phyloP scores from a whole-genome alignment of 2,797 vertebrate genomes.

The Argya squamiceps region DNA sequence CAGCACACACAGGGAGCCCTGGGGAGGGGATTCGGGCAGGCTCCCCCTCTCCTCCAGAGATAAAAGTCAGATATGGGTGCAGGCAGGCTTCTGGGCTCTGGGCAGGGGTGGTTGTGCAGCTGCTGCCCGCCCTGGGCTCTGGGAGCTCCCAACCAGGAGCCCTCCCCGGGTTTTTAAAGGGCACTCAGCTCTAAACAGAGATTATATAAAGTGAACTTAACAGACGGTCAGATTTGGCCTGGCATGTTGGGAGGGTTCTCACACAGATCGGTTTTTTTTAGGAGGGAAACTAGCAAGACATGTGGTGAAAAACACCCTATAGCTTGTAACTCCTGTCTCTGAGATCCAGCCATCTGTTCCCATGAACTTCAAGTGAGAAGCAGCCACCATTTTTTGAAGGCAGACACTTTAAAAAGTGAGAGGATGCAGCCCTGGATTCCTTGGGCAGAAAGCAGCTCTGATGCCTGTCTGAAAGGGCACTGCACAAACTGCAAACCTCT shows the following conservation, averaged over 20 bases:
- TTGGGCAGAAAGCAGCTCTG: background rate
- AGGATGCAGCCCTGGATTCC: background rate
- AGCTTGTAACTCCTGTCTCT: slow-evolving; percentile 40
- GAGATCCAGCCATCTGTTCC: slow-evolving; percentile 53
- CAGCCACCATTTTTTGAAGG: slow-evolving; percentile 27
- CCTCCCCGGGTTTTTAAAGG: background rate
- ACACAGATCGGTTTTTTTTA: background rate
- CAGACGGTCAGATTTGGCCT: slow-evolving; percentile 53
- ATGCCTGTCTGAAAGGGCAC: background rate
- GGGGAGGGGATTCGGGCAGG: background rate
- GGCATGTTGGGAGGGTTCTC: slow-evolving; percentile 14
- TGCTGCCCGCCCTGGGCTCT: background rate
- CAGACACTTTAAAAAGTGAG: background rate
- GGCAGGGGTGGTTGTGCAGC: background rate
- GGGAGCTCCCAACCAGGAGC: background rate
- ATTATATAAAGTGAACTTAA: slow-evolving; percentile 35
- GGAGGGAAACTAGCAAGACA: slow-evolving; percentile 55
- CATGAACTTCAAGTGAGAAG: slow-evolving; percentile 50
- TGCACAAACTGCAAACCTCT: background rate
- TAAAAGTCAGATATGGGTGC: background rate
- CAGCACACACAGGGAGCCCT: background rate
- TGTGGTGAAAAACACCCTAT: slow-evolving; percentile 51
- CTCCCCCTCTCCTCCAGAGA: background rate
- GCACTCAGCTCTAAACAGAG: background rate
- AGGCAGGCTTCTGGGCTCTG: background rate